A percentile compares a stretch with the other conserved stretches of the same genome.
phyloP scores from a whole-genome alignment of 2,113 vertebrate species.

The Paralichthys olivaceus region DNA sequence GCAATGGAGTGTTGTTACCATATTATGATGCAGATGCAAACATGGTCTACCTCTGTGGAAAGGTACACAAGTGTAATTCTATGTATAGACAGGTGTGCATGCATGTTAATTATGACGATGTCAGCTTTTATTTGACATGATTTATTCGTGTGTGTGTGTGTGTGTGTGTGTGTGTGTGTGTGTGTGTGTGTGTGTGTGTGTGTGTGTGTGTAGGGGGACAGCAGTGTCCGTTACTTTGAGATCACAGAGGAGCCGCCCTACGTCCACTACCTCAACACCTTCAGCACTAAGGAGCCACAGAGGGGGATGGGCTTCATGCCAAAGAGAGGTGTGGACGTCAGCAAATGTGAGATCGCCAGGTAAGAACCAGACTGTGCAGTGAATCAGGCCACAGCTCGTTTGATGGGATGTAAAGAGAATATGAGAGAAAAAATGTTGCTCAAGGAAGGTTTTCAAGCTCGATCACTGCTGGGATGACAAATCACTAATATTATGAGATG shows the following conservation, averaged over 20 bases:
- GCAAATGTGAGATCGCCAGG: conserved; percentile 97
- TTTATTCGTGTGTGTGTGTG: not conserved
- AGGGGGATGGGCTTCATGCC: conserved; percentile 98
- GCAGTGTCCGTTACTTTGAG: conserved; percentile 98
- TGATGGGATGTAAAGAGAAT: too few species aligned
- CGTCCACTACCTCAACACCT: conserved; percentile 97
- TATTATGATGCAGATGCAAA: conserved; percentile 95
- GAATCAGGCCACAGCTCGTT: not conserved
- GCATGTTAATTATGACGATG: not conserved
- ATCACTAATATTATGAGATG: not conserved
- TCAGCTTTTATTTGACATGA: not conserved
- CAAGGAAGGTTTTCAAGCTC: too few species aligned
- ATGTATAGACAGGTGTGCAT: not conserved
- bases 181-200: not conserved
- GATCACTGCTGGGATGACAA: too few species aligned
- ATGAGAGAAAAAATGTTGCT: too few species aligned
- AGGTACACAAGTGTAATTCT: conserved; percentile 80
- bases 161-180: conserved; percentile 1
- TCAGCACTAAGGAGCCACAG: conserved; percentile 96
- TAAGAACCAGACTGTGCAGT: conserved; percentile 56
- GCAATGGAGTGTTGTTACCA: conserved; percentile 94
- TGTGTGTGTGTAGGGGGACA: conserved; percentile 88
- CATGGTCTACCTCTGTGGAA: conserved; percentile 95
- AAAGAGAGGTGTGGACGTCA: conserved; percentile 95
- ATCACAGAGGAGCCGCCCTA: conserved; percentile 93